phyloP scores from a whole-genome alignment of 2,888 invertebrate species.

The Syrphus vitripennis region DNA sequence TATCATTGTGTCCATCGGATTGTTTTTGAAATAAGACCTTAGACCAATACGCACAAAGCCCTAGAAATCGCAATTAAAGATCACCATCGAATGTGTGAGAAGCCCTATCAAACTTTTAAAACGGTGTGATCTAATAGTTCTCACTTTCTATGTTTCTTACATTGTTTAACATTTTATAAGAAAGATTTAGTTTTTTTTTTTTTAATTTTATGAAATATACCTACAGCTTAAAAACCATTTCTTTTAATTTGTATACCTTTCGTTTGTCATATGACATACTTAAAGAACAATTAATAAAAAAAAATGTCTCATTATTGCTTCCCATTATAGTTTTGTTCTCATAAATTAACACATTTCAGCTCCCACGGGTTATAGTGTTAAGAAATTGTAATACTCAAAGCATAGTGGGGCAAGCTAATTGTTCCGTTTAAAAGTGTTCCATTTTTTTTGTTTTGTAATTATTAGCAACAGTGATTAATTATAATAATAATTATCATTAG shows the following conservation, averaged over 20 bases:
- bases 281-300: neutral
- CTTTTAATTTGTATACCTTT: neutral
- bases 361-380: neutral
- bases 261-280: neutral
- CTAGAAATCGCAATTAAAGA: too few relatives aligned
- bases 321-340: neutral
- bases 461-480: slow-evolving; percentile 11
- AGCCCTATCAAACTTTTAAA: too few relatives aligned
- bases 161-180: too few relatives aligned
- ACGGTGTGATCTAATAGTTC: too few relatives aligned
- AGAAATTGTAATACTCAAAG: neutral
- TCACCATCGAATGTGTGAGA: too few relatives aligned
- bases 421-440: neutral
- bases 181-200: too few relatives aligned
- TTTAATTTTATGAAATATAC: too few relatives aligned
- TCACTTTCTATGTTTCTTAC: too few relatives aligned
- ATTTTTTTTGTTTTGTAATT: neutral
- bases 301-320: neutral
- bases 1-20: too few relatives aligned
- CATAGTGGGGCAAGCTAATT: neutral
- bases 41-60: too few relatives aligned
- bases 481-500: slow-evolving; percentile 11
- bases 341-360: slow-evolving; percentile 6
- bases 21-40: too few relatives aligned
- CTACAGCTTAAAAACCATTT: too few relatives aligned